These are phyloP conservation scores for Meloe dianella DNA, from an alignment of 2,888 invertebrate genomes.

Conservation along the genomic window DNA sequence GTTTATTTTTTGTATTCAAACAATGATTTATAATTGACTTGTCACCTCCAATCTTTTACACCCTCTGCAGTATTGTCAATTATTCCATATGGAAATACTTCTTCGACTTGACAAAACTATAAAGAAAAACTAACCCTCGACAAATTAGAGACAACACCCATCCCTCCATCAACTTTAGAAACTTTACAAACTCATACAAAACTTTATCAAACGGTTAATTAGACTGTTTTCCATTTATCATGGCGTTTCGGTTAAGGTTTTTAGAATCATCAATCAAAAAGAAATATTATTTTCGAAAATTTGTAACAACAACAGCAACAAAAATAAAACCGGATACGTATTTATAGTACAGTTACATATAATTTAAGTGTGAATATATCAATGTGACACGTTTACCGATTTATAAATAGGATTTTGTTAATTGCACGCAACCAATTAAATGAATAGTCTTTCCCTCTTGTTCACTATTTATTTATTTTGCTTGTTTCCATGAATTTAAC, in stretches of 20 bases:
- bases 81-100: slow-evolving; percentile 15
- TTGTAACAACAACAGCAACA: background rate
- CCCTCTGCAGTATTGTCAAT: background rate
- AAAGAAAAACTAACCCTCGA: slow-evolving; percentile 3
- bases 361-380: slow-evolving; percentile 15
- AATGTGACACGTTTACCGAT: slow-evolving; percentile 13
- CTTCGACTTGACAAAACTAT: background rate
- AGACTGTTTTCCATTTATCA: slow-evolving; percentile 32
- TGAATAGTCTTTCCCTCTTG: background rate
- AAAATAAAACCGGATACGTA: slow-evolving; percentile 16
- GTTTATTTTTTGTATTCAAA: background rate
- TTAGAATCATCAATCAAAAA: slow-evolving; percentile 31
- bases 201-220: slow-evolving; percentile 34
- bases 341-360: slow-evolving; percentile 16
- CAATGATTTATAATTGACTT: slow-evolving; percentile 13
- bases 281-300: background rate
- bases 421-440: slow-evolving; percentile 15
- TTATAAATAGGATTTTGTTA: slow-evolving; percentile 11
- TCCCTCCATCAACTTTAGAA: background rate
- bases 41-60: slow-evolving; percentile 12
- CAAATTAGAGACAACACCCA: slow-evolving; percentile 1
- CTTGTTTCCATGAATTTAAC: background rate
- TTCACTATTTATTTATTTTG: background rate
- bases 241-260: slow-evolving; percentile 23
- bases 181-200: slow-evolving; percentile 18